A percentile compares a stretch with the other conserved stretches of the same genome.
phyloP scores from a whole-genome alignment of 1,140 invertebrate species.

The Apis mellifera region Amel_HAv3.1 CM009936.2:5313001-5313500 shows the following conservation, averaged over 20 bases:
- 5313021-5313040: not conserved
- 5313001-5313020: no score
- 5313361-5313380: constrained; percentile 22
- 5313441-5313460: no score
- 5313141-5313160: not conserved
- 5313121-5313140: not conserved
- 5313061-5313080: not conserved
- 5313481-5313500: not conserved
- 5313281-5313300: constrained; percentile 2
- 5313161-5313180: constrained; percentile 8
- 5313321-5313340: not conserved
- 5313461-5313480: no score
- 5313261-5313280: constrained; percentile 8
- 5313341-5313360: not conserved
- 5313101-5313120: not conserved
- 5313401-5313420: no score
- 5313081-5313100: constrained; percentile 1
- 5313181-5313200: constrained; percentile 10
- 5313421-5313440: no score
- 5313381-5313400: not conserved
- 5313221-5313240: not conserved
- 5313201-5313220: constrained; percentile 22
- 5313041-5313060: not conserved
- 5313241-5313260: constrained; percentile 8
- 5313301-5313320: not conserved